A percentile compares a stretch with the other conserved stretches of the same genome.
Conservation (phyloP, 53 echinoderm and acorn worm species). For the Henricia sp. region DNA sequence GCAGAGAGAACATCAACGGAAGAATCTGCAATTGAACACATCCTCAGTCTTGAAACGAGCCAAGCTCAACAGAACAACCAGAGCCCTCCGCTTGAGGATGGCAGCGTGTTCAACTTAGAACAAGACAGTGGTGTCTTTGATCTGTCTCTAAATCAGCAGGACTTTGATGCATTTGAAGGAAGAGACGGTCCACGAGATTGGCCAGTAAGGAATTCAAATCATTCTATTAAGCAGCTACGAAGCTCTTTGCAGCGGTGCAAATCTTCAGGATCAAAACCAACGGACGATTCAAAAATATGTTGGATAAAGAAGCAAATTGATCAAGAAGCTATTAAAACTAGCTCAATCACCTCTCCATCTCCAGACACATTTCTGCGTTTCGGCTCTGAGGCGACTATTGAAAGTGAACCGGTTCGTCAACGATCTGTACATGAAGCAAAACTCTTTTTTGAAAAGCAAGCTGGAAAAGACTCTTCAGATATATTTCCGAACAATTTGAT, state of each 20-base stretch:
- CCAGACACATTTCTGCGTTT: too few relatives aligned
- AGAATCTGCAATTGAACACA: conserved; percentile 26
- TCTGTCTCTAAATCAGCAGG: conserved; percentile 42
- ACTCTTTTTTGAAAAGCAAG: too few relatives aligned
- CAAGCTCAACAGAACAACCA: neutral
- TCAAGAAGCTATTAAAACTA: too few relatives aligned
- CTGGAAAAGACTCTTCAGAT: neutral
- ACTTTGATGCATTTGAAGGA: conserved; percentile 19
- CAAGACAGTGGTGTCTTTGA: conserved; percentile 57
- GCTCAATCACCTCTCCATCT: too few relatives aligned
- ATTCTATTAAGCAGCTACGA: conserved; percentile 2
- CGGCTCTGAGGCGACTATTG: too few relatives aligned
- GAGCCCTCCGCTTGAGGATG: conserved; percentile 1
- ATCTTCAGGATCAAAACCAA: neutral
- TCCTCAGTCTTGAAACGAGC: conserved; percentile 32
- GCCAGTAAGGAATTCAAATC: conserved; percentile 2
- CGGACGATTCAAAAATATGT: neutral
- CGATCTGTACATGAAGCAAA: too few relatives aligned
- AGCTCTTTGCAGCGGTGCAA: neutral
- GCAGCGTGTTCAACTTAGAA: neutral
- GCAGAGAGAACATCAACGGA: conserved; percentile 28
- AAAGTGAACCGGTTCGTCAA: too few relatives aligned
- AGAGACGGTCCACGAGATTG: conserved; percentile 19
- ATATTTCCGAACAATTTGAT: neutral
- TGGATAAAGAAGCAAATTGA: neutral